Evolutionary conservation across 2,888 invertebrate genomes (phyloP), one percentile per base, ranked within the genome.

Genomic region (Disparrhopalites patrizii): DNA sequence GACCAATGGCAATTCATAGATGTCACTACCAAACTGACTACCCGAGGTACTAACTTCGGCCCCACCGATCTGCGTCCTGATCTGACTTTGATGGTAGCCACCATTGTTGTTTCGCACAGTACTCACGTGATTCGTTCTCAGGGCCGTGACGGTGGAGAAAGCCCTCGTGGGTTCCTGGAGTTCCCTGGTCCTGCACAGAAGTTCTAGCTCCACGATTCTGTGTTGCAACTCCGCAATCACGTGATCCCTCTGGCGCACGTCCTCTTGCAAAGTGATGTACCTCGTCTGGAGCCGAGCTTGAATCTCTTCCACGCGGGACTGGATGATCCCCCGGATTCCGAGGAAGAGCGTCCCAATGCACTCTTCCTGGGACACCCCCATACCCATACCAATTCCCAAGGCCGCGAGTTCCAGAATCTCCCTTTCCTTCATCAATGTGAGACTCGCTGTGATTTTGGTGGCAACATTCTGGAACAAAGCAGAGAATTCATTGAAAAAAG

Each of bases 251-350:
- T 86, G 86, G 33, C 85, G 82, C n/a, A 93, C 86, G 80, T 92
- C 92, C 68, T 87, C 84, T 79, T 91, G 90, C 78, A 93, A 81
- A 70, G 84, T 87, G 67, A 86, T 85, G 77, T 90, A 89, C 66
- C 89, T 78, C 30, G 78, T 77, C 70, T 80, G 80, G 74, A 82
- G 83, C 70, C 80, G 81, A 47, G 73, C 77, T 71, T 83, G 20
- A 43, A 75, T 71, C 61, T 75, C 75, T 15, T 72, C 75, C 78
- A 82, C 71, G 76, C 81, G 79, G 7, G 78, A 84, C 79, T 89
- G 88, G 79, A 92, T 88, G 55, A 91, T 87, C 78, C 90, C 87
- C 78, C 89, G 89, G 68, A 92, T 90, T 68, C 87, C 91, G 72
- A 86, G 79, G 54, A 91, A 82, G 27, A 92, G 86, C 78, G 90